Base-by-base conservation (phyloP, 2,888 invertebrate species). In the Chymomyza fuscimana region DNA sequence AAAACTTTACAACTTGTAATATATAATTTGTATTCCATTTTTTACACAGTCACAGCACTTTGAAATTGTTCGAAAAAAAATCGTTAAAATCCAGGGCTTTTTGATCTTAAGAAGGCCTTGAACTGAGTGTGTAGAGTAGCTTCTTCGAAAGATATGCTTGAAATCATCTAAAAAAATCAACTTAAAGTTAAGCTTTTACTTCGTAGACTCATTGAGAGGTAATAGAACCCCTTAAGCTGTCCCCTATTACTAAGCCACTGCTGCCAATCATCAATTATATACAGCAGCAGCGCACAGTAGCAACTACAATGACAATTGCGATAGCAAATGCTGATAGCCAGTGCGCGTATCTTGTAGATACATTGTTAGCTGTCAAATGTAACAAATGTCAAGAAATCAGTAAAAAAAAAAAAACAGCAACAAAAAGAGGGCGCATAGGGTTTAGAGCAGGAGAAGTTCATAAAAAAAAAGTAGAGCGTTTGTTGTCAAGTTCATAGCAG, bases 351-450 rank as follows among this genome's bases (percentile, higher is more conserved):
- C 84, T 85, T 86, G 85, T 81, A 69, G 79, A 76, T 77, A 74
- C 87, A 79, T 86, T 86, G 86, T 88, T 86, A 82, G 82, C 87
- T 86, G 86, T 86, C 86, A 86, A 88, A 88, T 88, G 81, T 88
- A 86, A 86, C 86, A 86, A 86, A 86, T 86, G 87, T 86, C 86
- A 86, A 78, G 73, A 77, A 76, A 84, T 73, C 74, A 74, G 65
- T 70, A 54, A 73, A 60, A 46, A 66, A 56, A 51, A 16, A 51
- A 19, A 29, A 12, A 3, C 22, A 15, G 25, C 58, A 15, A 25
- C 36, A 63, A n/a, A 15, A 54, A 52, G 32, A 64, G 54, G 59
- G 25, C 40, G 22, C 19, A 40, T 40, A 19, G 32, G 46, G 36
- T 62, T 46, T 63, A 25, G n/a, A 63, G 7, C 32, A 32, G 32